These are phyloP conservation scores for Limnephilus rhombicus DNA, from an alignment of 2,888 invertebrate species.

Conservation along the genomic window DNA sequence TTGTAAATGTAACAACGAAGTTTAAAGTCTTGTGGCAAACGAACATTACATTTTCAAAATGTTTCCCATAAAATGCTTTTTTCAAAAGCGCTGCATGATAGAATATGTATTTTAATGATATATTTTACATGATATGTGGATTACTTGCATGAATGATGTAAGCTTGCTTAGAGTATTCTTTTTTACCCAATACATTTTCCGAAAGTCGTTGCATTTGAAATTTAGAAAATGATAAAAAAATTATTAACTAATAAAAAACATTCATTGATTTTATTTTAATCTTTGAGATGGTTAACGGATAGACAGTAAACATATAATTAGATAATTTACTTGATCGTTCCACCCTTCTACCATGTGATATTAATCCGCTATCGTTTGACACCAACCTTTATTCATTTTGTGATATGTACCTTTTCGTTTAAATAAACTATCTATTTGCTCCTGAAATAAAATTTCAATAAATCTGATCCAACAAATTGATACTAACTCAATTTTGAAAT, in stretches of 20 bases:
- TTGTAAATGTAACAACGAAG: background rate
- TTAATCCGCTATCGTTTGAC: conserved; percentile 38
- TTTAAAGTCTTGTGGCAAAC: no score
- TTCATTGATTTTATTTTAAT: background rate
- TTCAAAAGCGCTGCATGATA: conserved; percentile 24
- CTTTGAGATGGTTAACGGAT: background rate
- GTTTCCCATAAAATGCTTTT: background rate
- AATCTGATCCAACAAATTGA: background rate
- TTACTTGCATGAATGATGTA: conserved; percentile 20
- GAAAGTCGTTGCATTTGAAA: background rate
- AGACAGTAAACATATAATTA: background rate
- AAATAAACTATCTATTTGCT: conserved; percentile 36
- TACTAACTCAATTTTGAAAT: background rate
- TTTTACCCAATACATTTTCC: background rate
- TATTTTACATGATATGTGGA: conserved; percentile 50
- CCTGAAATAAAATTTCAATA: background rate
- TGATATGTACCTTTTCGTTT: conserved; percentile 52
- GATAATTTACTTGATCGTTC: background rate
- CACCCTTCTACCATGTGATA: conserved; percentile 27
- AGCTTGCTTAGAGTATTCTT: conserved; percentile 13
- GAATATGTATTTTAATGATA: conserved; percentile 41
- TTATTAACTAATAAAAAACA: background rate
- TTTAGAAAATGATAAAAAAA: background rate
- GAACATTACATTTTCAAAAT: conserved; percentile 23
- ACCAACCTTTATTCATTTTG: conserved; percentile 14